Base-by-base conservation (phyloP, 2,113 vertebrate genomes). In the Notiomystis cincta region DNA sequence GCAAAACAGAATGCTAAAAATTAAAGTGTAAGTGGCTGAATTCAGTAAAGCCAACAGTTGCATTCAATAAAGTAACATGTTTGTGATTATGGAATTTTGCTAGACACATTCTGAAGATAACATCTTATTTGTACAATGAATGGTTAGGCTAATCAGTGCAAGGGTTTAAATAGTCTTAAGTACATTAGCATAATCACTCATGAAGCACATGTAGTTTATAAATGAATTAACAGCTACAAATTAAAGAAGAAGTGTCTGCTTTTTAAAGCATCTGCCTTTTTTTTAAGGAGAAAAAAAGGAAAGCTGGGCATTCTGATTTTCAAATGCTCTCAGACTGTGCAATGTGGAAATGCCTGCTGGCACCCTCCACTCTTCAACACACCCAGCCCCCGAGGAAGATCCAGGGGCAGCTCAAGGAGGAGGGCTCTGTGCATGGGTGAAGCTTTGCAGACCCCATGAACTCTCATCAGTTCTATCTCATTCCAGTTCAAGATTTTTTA, bases 21-120 rank as follows among this genome's bases (percentile, higher is more conserved):
- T 67, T 56, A 60, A 90, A 86, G 51, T 28, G 15, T 77, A 87
- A 31, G 45, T n/a, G 70, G 47, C 65, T 94, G 87, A 93, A 96
- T 90, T 92, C 96, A 88, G 76, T 93, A 94, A 93, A 79, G 53
- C 87, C 42, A 87, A 37, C n/a, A 95, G 77, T 38, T 83, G 81
- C 38, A 60, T 71, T 94, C 90, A 95, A 65, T 67, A 91, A 95
- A 94, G 92, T 61, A 91, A 69, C 75, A 75, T 92, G 61, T 72
- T 92, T 90, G 92, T 91, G 94, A 97, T 95, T 95, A 95, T 77
- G 57, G 92, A 93, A 85, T 87, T 97, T 93, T 95, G 73, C 80
- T 81, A 94, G 94, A 92, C 66, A 77, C 72, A 67, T 89, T 95
- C 96, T 94, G 87, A 95, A 97, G 97, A 96, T 94, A 97, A 91